phyloP scores from a whole-genome alignment of 1,140 invertebrate genomes.

The Physella acuta region DNA sequence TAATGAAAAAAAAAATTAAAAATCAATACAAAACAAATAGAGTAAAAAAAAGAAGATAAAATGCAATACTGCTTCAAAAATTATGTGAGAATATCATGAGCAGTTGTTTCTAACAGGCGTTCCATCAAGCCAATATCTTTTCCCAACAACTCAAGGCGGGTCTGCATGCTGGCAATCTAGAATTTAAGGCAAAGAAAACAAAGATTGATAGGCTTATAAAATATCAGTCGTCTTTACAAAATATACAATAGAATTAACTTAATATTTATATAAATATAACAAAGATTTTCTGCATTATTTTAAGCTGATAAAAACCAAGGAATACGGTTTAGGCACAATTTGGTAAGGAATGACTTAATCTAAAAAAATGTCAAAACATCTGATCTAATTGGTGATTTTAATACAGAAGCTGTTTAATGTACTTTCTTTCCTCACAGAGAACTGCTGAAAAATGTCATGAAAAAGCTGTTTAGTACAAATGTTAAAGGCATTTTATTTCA shows the following conservation, averaged over 20 bases:
- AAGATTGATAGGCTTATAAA: too few relatives aligned
- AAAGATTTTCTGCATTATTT: too few relatives aligned
- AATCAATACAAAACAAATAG: neutral
- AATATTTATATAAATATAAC: too few relatives aligned
- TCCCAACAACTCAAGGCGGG: conserved; percentile 78
- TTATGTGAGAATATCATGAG: conserved; percentile 78
- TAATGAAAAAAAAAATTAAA: neutral
- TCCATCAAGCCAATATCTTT: conserved; percentile 82
- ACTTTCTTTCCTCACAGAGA: neutral
- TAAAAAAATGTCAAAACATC: too few relatives aligned
- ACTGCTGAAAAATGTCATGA: neutral
- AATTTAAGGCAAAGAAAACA: too few relatives aligned
- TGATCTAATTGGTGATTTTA: neutral
- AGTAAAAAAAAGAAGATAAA: neutral
- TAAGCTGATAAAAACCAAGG: too few relatives aligned
- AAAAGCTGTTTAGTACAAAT: neutral
- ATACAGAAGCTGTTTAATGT: neutral
- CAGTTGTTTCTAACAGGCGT: conserved; percentile 76
- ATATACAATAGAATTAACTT: too few relatives aligned
- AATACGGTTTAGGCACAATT: too few relatives aligned
- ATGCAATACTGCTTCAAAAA: neutral
- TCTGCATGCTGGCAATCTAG: conserved; percentile 78
- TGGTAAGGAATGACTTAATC: too few relatives aligned
- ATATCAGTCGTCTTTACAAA: too few relatives aligned
- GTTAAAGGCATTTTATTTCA: neutral